Percentiles rank a stretch among this genome's conserved stretches.
Evolutionary conservation across 1,140 invertebrate genomes (phyloP).

Genomic region (Drosophila bipectinata): DNA sequence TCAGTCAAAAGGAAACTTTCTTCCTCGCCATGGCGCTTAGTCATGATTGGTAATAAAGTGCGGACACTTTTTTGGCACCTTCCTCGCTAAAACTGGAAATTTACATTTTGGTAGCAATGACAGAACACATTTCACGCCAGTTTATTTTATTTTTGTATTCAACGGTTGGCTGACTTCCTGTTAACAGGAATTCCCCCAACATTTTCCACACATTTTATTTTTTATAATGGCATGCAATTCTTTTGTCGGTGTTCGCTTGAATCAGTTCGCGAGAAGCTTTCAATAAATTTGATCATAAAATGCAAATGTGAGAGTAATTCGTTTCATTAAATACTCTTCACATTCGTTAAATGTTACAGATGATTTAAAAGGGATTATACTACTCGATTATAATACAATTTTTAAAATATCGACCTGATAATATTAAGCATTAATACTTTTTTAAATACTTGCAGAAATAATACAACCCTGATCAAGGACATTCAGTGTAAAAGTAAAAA

Average conservation of each 20-base stretch:
- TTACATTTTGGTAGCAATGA: constrained; percentile 46
- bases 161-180: constrained; percentile 4
- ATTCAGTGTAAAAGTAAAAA: constrained; percentile 15
- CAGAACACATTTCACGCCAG: constrained; percentile 38
- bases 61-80: constrained; percentile 13
- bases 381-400: background rate
- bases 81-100: constrained; percentile 51
- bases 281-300: constrained; percentile 15
- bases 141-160: constrained; percentile 20
- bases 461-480: constrained; percentile 15
- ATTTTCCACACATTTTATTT: constrained; percentile 49
- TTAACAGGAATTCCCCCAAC: constrained; percentile 7
- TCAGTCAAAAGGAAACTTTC: constrained; percentile 42
- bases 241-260: constrained; percentile 23
- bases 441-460: constrained; percentile 36
- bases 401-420: background rate
- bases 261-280: constrained; percentile 12
- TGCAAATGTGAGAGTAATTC: constrained; percentile 9
- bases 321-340: constrained; percentile 17
- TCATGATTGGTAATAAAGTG: constrained; percentile 66
- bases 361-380: background rate
- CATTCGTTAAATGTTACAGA: background rate
- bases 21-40: constrained; percentile 39
- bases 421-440: background rate
- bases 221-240: constrained; percentile 22